Conservation (phyloP, 92 coral and sea anemone species). For the Isaurus tuberculatus region DNA sequence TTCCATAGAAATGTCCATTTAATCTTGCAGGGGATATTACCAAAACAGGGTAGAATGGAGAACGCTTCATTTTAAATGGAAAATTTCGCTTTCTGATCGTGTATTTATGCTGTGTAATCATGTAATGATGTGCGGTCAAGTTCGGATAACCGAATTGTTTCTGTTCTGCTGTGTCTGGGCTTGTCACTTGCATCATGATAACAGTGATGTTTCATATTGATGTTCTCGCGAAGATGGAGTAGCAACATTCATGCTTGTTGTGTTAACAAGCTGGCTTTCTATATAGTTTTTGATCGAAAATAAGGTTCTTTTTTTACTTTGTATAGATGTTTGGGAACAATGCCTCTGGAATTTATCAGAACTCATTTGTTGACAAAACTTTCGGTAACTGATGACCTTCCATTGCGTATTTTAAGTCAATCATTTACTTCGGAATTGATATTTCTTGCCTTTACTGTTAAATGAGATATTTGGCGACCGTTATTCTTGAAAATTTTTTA, state of each 20-base stretch:
- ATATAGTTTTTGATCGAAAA: background rate
- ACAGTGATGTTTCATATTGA: constrained; percentile 25
- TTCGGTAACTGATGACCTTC: constrained; percentile 28
- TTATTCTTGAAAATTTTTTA: background rate
- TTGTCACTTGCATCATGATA: constrained; percentile 27
- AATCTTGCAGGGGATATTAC: constrained; percentile 21
- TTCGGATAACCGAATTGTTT: constrained; percentile 23
- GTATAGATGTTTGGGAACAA: constrained; percentile 38
- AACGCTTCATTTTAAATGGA: constrained; percentile 22
- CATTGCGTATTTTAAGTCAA: constrained; percentile 11
- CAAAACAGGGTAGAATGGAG: constrained; percentile 17
- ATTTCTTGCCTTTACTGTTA: background rate
- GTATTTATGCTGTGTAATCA: constrained; percentile 40
- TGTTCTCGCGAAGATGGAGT: constrained; percentile 12
- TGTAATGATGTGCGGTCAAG: constrained; percentile 29
- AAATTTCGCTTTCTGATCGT: constrained; percentile 38
- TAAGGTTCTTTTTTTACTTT: background rate
- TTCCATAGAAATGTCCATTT: background rate
- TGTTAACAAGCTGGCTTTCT: background rate
- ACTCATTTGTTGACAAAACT: constrained; percentile 43
- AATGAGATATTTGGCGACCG: background rate
- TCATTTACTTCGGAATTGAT: background rate
- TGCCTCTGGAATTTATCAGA: constrained; percentile 43
- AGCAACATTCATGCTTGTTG: background rate
- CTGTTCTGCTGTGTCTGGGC: constrained; percentile 44